Conservation (phyloP, 2,888 invertebrate genomes). For the Calliphora vomitoria region DNA sequence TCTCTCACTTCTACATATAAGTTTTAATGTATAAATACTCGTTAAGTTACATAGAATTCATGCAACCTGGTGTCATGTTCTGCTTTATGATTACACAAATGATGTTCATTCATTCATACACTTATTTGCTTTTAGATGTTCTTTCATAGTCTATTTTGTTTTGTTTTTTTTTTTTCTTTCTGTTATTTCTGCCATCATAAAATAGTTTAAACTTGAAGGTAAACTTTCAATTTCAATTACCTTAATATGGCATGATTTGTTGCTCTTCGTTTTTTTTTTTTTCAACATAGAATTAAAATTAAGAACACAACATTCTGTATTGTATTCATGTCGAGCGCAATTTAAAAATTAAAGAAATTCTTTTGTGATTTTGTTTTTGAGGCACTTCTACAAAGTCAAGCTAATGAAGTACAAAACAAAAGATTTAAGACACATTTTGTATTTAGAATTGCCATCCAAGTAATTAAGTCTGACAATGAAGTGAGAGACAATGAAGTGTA, state of each 20-base stretch:
- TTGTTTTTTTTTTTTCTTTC: not conserved
- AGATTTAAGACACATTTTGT: constrained; percentile 45
- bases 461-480: constrained; percentile 58
- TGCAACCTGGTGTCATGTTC: constrained; percentile 60
- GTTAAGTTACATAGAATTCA: constrained; percentile 40
- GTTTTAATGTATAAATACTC: not conserved
- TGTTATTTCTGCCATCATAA: constrained; percentile 18
- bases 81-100: constrained; percentile 67
- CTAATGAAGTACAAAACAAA: constrained; percentile 35
- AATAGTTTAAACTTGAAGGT: constrained; percentile 61
- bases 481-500: constrained; percentile 47
- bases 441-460: not conserved
- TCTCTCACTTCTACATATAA: constrained; percentile 14
- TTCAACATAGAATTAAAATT: constrained; percentile 32
- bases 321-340: constrained; percentile 30
- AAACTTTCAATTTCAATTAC: constrained; percentile 72
- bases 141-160: constrained; percentile 8
- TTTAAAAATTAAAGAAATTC: constrained; percentile 52
- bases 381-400: constrained; percentile 19
- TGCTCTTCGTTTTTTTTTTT: constrained; percentile 58
- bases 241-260: constrained; percentile 69
- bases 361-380: constrained; percentile 16
- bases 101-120: constrained; percentile 63
- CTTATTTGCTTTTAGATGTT: constrained; percentile 23
- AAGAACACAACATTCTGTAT: constrained; percentile 40